These are phyloP conservation scores for Nebria brevicollis DNA, from an alignment of 2,888 invertebrate species.

Conservation along the genomic window DNA sequence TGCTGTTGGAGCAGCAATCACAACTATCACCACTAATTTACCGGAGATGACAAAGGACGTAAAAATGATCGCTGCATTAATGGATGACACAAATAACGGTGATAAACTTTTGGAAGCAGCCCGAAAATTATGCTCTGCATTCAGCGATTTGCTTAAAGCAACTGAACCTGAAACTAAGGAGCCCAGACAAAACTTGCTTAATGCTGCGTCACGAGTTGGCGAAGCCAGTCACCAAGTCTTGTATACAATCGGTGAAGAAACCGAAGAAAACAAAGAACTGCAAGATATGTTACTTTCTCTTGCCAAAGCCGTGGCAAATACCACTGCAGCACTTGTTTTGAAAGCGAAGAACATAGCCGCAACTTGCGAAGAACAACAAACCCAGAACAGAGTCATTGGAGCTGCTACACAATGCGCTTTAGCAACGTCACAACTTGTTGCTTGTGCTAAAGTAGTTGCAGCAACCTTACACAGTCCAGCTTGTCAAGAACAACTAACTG, in stretches of 20 bases:
- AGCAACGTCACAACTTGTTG: conserved; percentile 96
- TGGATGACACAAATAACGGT: conserved; percentile 86
- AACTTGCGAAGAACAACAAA: conserved; percentile 81
- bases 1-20: conserved; percentile 96
- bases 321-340: conserved; percentile 94
- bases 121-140: conserved; percentile 89
- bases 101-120: conserved; percentile 92
- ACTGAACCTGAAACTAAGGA: conserved; percentile 95
- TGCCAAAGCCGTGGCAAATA: conserved; percentile 98
- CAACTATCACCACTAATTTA: conserved; percentile 95
- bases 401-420: conserved; percentile 97
- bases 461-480: conserved; percentile 83
- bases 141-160: conserved; percentile 92
- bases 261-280: conserved; percentile 81
- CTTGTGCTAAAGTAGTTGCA: conserved; percentile 94
- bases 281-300: conserved; percentile 90
- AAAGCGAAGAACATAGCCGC: conserved; percentile 97
- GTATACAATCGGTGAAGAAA: conserved; percentile 91
- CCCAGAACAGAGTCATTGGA: conserved; percentile 90
- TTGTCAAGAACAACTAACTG: conserved; percentile 90
- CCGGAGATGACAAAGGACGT: conserved; percentile 92
- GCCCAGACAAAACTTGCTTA: conserved; percentile 90
- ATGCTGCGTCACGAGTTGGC: conserved; percentile 95
- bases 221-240: conserved; percentile 96
- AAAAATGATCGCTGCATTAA: conserved; percentile 69